These are phyloP conservation scores for Neostethus bicornis DNA, from an alignment of 2,797 vertebrate species.

Conservation along the genomic window DNA sequence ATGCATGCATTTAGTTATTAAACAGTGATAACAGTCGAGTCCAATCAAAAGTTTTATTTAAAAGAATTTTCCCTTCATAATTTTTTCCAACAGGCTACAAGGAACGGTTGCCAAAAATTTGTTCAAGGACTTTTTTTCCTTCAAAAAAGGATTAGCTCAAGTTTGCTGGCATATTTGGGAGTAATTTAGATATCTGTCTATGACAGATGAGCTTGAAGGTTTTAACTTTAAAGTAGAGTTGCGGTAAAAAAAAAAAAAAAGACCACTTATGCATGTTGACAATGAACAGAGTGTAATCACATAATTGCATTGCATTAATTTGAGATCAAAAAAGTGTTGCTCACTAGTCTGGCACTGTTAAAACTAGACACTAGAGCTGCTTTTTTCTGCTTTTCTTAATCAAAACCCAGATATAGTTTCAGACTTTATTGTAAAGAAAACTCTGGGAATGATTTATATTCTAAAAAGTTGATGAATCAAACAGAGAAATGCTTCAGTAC, in stretches of 20 bases:
- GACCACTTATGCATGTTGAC: constrained; percentile 55
- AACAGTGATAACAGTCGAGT: neutral
- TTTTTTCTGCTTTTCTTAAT: constrained; percentile 12
- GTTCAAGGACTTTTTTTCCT: neutral
- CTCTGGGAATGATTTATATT: constrained; percentile 1
- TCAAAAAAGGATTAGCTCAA: constrained; percentile 23
- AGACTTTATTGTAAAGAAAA: constrained; percentile 1
- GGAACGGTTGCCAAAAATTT: constrained; percentile 9
- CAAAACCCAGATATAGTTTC: constrained; percentile 9
- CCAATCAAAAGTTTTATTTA: constrained; percentile 13
- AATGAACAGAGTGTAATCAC: constrained; percentile 60
- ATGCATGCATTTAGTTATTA: neutral
- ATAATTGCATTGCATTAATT: constrained; percentile 74
- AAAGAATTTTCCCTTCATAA: constrained; percentile 10
- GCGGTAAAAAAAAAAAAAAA: constrained; percentile 50
- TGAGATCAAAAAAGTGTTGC: constrained; percentile 54
- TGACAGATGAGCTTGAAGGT: constrained; percentile 34
- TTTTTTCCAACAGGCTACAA: constrained; percentile 17
- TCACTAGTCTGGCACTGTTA: constrained; percentile 36
- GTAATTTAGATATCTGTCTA: constrained; percentile 8
- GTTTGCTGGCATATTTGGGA: constrained; percentile 13
- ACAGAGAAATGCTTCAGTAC: neutral
- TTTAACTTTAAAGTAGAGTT: constrained; percentile 22
- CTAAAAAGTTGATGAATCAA: constrained; percentile 1
- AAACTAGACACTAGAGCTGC: constrained; percentile 1